Percentiles rank a stretch among this genome's conserved stretches.
Evolutionary conservation across 2,888 invertebrate genomes (phyloP).

Genomic region (Ormyrus thymus): DNA sequence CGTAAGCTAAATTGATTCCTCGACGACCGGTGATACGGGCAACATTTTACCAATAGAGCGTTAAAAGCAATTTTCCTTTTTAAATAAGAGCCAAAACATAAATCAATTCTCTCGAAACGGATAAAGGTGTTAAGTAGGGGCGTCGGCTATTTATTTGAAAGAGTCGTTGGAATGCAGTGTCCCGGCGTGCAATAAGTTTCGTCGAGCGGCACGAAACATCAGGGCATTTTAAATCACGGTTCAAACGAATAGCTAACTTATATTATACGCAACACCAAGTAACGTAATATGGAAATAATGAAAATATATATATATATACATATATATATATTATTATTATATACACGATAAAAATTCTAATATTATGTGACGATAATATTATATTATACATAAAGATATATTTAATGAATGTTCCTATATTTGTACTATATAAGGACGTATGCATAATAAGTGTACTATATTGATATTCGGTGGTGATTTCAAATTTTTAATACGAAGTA

Average conservation of each 20-base stretch:
- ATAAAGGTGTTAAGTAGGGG: too few relatives aligned
- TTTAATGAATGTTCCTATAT: conserved; percentile 76
- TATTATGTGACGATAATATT: conserved; percentile 67
- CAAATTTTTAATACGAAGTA: conserved; percentile 69
- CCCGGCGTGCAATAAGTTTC: conserved; percentile 37
- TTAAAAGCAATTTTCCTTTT: conserved; percentile 2
- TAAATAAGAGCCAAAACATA: background rate
- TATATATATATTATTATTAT: conserved; percentile 58
- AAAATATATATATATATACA: conserved; percentile 57
- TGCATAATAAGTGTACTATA: conserved; percentile 72
- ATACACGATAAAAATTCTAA: conserved; percentile 58
- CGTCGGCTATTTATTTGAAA: background rate
- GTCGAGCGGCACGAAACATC: conserved; percentile 68
- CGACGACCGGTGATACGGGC: conserved; percentile 33
- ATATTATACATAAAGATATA: conserved; percentile 71
- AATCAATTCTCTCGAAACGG: too few relatives aligned
- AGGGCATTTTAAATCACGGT: conserved; percentile 71
- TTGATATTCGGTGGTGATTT: conserved; percentile 74
- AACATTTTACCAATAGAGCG: conserved; percentile 7
- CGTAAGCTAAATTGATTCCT: conserved; percentile 45
- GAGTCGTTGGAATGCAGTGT: background rate
- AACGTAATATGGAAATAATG: conserved; percentile 64
- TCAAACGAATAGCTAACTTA: conserved; percentile 67
- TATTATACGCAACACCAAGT: conserved; percentile 69
- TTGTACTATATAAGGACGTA: conserved; percentile 71